Conservation (phyloP, 2,888 invertebrate genomes). For the Chydorus sphaericus region DNA sequence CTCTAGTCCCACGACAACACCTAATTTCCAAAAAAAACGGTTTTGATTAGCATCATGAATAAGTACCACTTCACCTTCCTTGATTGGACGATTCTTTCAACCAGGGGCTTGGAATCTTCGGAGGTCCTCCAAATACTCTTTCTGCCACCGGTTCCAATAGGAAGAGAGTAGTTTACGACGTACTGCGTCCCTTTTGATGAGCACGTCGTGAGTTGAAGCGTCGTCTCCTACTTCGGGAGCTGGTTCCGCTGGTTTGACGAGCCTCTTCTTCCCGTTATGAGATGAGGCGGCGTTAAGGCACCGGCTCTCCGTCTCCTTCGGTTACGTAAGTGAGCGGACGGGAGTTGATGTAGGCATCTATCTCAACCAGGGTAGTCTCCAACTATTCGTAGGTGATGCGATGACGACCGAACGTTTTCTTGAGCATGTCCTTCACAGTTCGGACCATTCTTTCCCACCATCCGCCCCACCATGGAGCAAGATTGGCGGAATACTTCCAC, state of each 20-base stretch:
- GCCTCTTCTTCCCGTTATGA: background rate
- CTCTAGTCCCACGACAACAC: too few species aligned
- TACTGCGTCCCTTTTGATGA: background rate
- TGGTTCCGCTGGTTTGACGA: background rate
- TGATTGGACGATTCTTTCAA: too few species aligned
- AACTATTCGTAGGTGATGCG: background rate
- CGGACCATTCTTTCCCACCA: background rate
- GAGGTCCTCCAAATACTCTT: too few species aligned
- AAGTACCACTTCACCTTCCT: too few species aligned
- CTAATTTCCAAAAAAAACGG: too few species aligned
- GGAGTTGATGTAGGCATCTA: background rate
- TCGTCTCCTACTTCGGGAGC: background rate
- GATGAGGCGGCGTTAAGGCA: background rate
- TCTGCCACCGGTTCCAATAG: too few species aligned
- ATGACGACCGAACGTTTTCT: background rate
- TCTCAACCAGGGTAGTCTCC: background rate
- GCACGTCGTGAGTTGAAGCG: background rate
- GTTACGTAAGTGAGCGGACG: background rate
- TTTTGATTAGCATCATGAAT: too few species aligned
- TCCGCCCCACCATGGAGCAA: background rate
- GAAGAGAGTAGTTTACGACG: too few species aligned
- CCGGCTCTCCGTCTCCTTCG: background rate
- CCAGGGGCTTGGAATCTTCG: too few species aligned
- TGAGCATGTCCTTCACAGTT: background rate
- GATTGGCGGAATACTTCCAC: background rate